Conservation (phyloP, 2,888 invertebrate species). For the Hedya salicella region DNA sequence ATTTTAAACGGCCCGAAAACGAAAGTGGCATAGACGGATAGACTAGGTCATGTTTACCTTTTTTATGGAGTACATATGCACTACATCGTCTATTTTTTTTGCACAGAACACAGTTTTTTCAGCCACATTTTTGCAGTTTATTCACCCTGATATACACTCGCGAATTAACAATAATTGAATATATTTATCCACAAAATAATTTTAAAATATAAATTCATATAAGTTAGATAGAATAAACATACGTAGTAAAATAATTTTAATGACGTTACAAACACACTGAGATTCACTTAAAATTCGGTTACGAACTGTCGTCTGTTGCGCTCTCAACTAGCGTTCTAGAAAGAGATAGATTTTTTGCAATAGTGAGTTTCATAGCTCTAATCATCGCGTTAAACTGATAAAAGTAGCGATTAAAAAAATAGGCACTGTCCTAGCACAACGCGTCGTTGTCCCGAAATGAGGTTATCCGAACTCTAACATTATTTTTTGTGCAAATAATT, state of each 20-base stretch:
- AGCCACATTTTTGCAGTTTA: constrained; percentile 7
- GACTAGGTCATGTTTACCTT: constrained; percentile 24
- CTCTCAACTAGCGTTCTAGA: constrained; percentile 23
- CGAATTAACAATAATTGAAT: constrained; percentile 3
- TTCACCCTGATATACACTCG: constrained; percentile 14
- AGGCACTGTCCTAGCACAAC: constrained; percentile 55
- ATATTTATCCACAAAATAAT: no score
- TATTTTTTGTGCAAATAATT: constrained; percentile 82
- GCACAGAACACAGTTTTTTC: constrained; percentile 5
- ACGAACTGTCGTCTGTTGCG: constrained; percentile 29
- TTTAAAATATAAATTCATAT: no score
- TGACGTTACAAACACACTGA: constrained; percentile 20
- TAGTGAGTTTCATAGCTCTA: constrained; percentile 36
- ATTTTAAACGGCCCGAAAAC: constrained; percentile 17
- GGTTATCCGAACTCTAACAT: constrained; percentile 83
- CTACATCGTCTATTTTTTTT: constrained; percentile 23
- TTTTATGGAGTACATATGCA: constrained; percentile 23
- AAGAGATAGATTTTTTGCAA: constrained; percentile 42
- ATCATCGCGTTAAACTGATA: constrained; percentile 40
- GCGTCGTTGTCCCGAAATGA: constrained; percentile 76
- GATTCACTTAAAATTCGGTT: constrained; percentile 20
- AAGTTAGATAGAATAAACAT: not conserved
- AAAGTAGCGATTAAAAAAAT: constrained; percentile 43
- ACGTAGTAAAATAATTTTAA: not conserved
- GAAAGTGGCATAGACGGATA: constrained; percentile 29